Percentiles rank a stretch among this genome's conserved stretches.
These are phyloP conservation scores for Cynodonichthys magdalenae DNA, from an alignment of 2,797 vertebrate genomes.

Conservation along the genomic window DNA sequence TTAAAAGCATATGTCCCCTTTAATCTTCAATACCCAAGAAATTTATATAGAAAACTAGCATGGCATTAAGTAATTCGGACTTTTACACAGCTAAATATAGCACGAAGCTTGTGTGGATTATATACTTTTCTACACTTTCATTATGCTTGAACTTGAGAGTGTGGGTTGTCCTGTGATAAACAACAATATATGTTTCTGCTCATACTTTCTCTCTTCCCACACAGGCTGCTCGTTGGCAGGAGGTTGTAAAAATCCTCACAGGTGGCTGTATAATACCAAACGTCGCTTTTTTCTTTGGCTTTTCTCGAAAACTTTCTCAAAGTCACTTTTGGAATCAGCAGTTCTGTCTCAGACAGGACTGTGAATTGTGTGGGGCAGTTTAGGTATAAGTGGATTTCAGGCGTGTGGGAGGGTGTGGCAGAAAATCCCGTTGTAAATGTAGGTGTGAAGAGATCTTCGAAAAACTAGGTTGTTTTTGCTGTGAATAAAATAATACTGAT, in stretches of 20 bases:
- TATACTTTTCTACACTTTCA: neutral
- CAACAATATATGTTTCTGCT: too few species aligned
- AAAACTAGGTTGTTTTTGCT: conserved; percentile 1
- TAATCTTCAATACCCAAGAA: too few species aligned
- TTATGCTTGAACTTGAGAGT: neutral
- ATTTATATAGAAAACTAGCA: too few species aligned
- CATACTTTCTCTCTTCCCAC: neutral
- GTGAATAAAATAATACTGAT: neutral
- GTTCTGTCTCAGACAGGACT: neutral
- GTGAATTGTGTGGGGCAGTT: neutral
- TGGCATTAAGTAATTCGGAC: too few species aligned
- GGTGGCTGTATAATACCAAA: conserved; percentile 12
- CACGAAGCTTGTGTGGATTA: neutral
- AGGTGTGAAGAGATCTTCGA: neutral
- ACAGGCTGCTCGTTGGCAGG: conserved; percentile 1
- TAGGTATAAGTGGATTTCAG: neutral
- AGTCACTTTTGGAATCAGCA: neutral
- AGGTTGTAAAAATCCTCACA: conserved; percentile 6
- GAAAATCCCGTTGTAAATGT: conserved; percentile 9
- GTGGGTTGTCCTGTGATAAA: neutral
- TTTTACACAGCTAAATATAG: too few species aligned
- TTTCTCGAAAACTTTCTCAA: conserved; percentile 7
- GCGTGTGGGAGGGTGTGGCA: conserved; percentile 6
- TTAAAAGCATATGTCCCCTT: too few species aligned
- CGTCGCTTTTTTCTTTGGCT: neutral